Conservation (phyloP, 2,888 invertebrate species). For the Empis stercorea region DNA sequence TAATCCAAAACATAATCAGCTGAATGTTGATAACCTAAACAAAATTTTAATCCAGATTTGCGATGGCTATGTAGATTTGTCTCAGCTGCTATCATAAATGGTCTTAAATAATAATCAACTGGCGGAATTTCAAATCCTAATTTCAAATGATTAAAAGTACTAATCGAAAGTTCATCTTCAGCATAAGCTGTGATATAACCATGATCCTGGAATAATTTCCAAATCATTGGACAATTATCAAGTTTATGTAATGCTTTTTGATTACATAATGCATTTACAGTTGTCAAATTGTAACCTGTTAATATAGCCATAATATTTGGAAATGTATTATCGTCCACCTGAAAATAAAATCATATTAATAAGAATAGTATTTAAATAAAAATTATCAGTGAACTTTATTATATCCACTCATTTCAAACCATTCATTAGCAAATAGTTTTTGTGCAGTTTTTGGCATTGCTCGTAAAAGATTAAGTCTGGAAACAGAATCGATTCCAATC, state of each 20-base stretch:
- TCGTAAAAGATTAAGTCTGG: constrained; percentile 60
- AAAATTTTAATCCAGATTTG: constrained; percentile 42
- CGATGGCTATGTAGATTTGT: constrained; percentile 39
- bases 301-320: constrained; percentile 78
- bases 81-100: constrained; percentile 57
- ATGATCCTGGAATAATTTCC: constrained; percentile 56
- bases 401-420: constrained; percentile 63
- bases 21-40: constrained; percentile 47
- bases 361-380: not conserved
- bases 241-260: constrained; percentile 36
- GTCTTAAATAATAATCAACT: constrained; percentile 68
- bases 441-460: constrained; percentile 60
- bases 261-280: constrained; percentile 39
- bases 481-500: constrained; percentile 76
- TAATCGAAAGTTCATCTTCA: constrained; percentile 60
- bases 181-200: constrained; percentile 70
- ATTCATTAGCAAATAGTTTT: constrained; percentile 53
- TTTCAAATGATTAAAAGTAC: constrained; percentile 58
- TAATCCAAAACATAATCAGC: constrained; percentile 58
- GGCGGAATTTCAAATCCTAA: constrained; percentile 59
- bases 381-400: constrained; percentile 39
- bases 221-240: constrained; percentile 62
- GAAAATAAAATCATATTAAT: constrained; percentile 7
- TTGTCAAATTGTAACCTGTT: constrained; percentile 47
- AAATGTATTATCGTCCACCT: constrained; percentile 80